Percentiles rank a stretch among this genome's conserved stretches.
phyloP scores from a whole-genome alignment of 2,113 vertebrate genomes.

The Brachionichthys hirsutus region DNA sequence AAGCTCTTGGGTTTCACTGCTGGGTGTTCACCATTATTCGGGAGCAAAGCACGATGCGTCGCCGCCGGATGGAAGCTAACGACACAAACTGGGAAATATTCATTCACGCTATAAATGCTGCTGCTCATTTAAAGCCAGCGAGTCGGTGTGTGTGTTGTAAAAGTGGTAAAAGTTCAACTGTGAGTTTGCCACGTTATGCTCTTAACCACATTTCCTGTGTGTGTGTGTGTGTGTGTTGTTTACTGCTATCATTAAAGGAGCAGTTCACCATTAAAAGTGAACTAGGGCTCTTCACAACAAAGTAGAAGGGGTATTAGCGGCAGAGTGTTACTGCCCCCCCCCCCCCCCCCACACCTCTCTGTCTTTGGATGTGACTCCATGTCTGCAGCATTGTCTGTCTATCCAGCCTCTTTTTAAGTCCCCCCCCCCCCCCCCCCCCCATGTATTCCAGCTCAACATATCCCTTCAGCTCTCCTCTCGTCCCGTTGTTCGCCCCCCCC shows the following conservation, averaged over 20 bases:
- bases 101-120: constrained; percentile 26
- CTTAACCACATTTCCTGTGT: too few relatives aligned
- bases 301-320: constrained; percentile 65
- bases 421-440: constrained; percentile 14
- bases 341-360: constrained; percentile 49
- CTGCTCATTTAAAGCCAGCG: constrained; percentile 41
- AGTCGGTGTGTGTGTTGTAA: constrained; percentile 9
- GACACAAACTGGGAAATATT: too few relatives aligned
- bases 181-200: constrained; percentile 54
- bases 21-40: not conserved
- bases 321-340: constrained; percentile 58
- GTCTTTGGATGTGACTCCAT: constrained; percentile 40
- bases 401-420: constrained; percentile 25
- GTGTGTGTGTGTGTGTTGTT: constrained; percentile 33
- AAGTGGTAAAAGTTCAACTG: constrained; percentile 64
- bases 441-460: not conserved
- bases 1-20: constrained; percentile 18
- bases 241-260: constrained; percentile 68
- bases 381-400: constrained; percentile 40
- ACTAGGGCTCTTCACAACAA: constrained; percentile 68
- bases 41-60: constrained; percentile 5
- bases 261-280: constrained; percentile 65
- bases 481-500: not conserved
- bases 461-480: constrained; percentile 7
- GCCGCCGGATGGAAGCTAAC: not conserved